Percentiles rank a stretch among this genome's conserved stretches.
Evolutionary conservation across 2,888 invertebrate species (phyloP).

Genomic region (Eristalis intricaria): DNA sequence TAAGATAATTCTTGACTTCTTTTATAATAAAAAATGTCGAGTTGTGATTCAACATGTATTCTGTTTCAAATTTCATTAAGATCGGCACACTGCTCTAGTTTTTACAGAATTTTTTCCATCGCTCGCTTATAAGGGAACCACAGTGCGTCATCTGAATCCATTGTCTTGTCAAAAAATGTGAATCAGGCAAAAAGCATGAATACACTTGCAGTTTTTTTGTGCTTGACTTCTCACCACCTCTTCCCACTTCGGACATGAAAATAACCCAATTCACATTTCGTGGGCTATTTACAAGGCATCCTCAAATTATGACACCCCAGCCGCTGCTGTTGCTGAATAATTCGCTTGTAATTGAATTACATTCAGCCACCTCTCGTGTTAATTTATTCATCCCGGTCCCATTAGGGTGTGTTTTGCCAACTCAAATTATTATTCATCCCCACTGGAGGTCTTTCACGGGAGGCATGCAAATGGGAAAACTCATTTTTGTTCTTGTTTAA

Average conservation of each 20-base stretch:
- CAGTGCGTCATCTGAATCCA: too few relatives aligned
- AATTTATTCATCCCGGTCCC: conserved; percentile 42
- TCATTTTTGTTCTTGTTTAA: not conserved
- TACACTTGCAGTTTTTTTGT: too few relatives aligned
- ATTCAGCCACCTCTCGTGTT: conserved; percentile 16
- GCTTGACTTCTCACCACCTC: not conserved
- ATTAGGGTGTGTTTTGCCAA: conserved; percentile 4
- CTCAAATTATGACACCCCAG: conserved; percentile 16
- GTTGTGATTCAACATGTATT: too few relatives aligned
- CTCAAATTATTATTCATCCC: conserved; percentile 30
- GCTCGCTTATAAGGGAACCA: too few relatives aligned
- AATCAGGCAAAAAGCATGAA: too few relatives aligned
- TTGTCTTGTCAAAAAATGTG: too few relatives aligned
- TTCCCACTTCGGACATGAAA: not conserved
- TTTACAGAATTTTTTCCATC: too few relatives aligned
- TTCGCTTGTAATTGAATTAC: conserved; percentile 32
- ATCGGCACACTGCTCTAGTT: too few relatives aligned
- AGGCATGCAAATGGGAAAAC: not conserved
- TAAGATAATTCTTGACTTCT: too few relatives aligned
- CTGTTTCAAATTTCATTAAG: too few relatives aligned
- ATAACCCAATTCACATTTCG: conserved; percentile 2
- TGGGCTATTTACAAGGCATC: conserved; percentile 23
- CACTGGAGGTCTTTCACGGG: not conserved
- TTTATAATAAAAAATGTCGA: too few relatives aligned
- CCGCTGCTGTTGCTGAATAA: conserved; percentile 3